A percentile compares a stretch with the other conserved stretches of the same genome.
Conservation (phyloP, 2,888 invertebrate species). For the Epistrophella euchroma region DNA sequence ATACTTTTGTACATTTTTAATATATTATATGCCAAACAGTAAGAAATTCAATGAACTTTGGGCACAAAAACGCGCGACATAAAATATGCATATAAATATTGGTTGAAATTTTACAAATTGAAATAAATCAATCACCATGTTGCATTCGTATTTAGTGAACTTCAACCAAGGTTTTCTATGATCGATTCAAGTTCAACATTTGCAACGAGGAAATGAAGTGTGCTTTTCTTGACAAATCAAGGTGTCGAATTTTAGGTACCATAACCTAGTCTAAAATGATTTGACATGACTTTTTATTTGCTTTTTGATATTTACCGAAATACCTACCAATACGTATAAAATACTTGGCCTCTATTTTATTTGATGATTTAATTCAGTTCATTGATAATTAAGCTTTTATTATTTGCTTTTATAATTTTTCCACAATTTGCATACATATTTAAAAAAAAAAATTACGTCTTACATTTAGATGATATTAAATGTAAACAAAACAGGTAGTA, state of each 20-base stretch:
- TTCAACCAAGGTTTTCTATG: not conserved
- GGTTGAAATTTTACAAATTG: not conserved
- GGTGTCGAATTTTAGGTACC: not conserved
- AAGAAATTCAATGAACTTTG: not conserved
- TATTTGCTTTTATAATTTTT: not conserved
- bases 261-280: not conserved
- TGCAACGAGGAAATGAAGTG: not conserved
- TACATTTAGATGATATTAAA: not conserved
- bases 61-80: not conserved
- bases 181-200: constrained; percentile 4
- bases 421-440: constrained; percentile 3
- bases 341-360: not conserved
- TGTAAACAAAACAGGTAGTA: too few relatives aligned
- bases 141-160: constrained; percentile 10
- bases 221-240: not conserved
- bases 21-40: not conserved
- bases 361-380: not conserved
- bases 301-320: not conserved
- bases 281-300: not conserved
- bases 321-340: not conserved
- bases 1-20: not conserved
- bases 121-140: not conserved
- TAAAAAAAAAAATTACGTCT: constrained; percentile 2
- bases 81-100: not conserved
- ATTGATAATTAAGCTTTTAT: not conserved